These are phyloP conservation scores for Eupeodes luniger DNA, from an alignment of 2,888 invertebrate genomes.

Conservation along the genomic window DNA sequence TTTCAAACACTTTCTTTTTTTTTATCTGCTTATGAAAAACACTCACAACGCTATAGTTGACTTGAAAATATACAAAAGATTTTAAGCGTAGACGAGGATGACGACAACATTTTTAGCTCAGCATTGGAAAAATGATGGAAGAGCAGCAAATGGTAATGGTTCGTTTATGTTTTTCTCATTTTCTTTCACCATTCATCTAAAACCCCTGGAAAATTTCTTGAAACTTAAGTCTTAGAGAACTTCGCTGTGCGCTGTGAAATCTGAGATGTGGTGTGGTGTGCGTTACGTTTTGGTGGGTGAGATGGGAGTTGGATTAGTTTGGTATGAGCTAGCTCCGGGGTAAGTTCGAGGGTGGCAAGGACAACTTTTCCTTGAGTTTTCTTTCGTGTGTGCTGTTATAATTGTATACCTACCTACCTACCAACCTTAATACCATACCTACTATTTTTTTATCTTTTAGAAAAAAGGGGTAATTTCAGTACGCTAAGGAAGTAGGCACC, in stretches of 20 bases:
- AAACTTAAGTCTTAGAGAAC: not conserved
- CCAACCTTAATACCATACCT: constrained; percentile 4
- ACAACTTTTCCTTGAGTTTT: constrained; percentile 19
- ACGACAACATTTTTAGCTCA: constrained; percentile 33
- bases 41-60: constrained; percentile 27
- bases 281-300: not conserved
- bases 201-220: not conserved
- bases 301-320: too few relatives aligned
- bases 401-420: constrained; percentile 41
- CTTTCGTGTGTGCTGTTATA: constrained; percentile 48
- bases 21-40: constrained; percentile 11
- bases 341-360: constrained; percentile 37
- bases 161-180: constrained; percentile 18
- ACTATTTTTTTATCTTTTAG: not conserved
- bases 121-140: constrained; percentile 54
- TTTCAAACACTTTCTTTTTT: constrained; percentile 8
- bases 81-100: constrained; percentile 35
- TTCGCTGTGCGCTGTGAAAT: not conserved
- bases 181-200: not conserved
- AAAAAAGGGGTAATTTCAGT: constrained; percentile 62
- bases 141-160: constrained; percentile 44
- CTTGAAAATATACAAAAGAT: constrained; percentile 46
- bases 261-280: not conserved
- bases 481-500: constrained; percentile 15
- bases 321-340: not conserved